phyloP scores from a whole-genome alignment of 64 coral and sea anemone species.

The Hydrozoanthus tunicans region DNA sequence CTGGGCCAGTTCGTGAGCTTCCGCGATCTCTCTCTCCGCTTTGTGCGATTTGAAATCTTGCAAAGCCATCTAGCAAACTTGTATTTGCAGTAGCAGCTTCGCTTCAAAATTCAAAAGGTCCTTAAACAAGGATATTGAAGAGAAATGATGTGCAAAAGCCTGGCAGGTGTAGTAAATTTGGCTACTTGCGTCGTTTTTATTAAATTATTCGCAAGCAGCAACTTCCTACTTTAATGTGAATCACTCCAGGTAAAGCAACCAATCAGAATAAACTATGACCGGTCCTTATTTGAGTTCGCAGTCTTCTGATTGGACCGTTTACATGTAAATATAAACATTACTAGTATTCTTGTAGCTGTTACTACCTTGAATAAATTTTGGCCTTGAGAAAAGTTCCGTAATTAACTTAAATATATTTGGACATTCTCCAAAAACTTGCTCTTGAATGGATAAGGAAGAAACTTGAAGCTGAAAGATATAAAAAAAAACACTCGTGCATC shows the following conservation, averaged over 20 bases:
- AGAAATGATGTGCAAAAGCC: neutral
- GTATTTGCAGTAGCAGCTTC: neutral
- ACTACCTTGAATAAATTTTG: slow-evolving; percentile 12
- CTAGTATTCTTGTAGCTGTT: slow-evolving; percentile 2
- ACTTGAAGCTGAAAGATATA: neutral
- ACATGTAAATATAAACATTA: slow-evolving; percentile 47
- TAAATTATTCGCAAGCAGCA: neutral
- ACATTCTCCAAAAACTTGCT: neutral
- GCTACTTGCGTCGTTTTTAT: neutral
- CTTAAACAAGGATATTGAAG: neutral
- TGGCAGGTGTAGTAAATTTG: neutral
- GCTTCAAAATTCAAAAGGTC: neutral
- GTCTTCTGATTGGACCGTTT: slow-evolving; percentile 5
- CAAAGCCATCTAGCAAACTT: neutral
- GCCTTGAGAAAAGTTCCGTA: neutral
- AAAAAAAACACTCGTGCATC: neutral
- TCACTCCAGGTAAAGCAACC: neutral
- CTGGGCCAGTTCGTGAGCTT: slow-evolving; percentile 56
- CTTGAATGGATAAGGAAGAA: neutral
- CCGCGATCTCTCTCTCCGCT: slow-evolving; percentile 11
- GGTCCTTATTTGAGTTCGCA: neutral
- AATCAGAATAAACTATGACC: slow-evolving; percentile 15
- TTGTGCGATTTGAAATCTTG: neutral
- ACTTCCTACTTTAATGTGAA: slow-evolving; percentile 9
- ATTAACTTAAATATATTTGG: neutral